A percentile compares a stretch with the other conserved stretches of the same genome.
phyloP scores from a whole-genome alignment of 1,140 invertebrate genomes.

The Caenorhabditis latens region DNA sequence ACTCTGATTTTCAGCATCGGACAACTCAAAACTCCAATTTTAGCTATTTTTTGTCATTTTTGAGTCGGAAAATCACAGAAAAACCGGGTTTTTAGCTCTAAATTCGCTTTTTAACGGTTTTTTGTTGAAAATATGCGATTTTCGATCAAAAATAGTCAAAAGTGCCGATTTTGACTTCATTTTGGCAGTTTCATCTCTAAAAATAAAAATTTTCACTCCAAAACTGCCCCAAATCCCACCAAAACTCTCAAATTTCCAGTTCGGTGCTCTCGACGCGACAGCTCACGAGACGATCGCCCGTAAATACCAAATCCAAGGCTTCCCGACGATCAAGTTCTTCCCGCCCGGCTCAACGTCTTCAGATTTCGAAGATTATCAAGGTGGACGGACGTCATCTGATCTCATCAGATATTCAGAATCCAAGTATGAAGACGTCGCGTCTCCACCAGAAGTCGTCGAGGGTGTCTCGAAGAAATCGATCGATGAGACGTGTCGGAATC shows the following conservation, averaged over 20 bases:
- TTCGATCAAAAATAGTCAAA: too few species aligned
- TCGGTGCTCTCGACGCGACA: constrained; percentile 90
- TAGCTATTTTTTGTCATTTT: too few species aligned
- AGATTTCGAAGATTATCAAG: constrained; percentile 23
- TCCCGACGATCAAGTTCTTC: constrained; percentile 97
- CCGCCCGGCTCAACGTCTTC: constrained; percentile 72
- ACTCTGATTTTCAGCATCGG: too few species aligned
- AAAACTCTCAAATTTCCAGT: constrained; percentile 32
- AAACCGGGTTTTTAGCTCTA: too few species aligned
- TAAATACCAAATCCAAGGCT: constrained; percentile 88
- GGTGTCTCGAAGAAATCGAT: background rate
- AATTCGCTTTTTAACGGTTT: too few species aligned
- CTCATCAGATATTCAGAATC: background rate
- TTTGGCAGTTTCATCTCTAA: too few species aligned
- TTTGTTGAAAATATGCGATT: too few species aligned
- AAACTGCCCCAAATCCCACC: background rate
- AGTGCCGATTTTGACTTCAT: too few species aligned
- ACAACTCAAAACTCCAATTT: too few species aligned
- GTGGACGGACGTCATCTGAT: background rate
- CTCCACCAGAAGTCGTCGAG: constrained; percentile 21
- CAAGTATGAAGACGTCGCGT: background rate
- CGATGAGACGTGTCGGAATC: background rate
- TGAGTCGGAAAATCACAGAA: too few species aligned
- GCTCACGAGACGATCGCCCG: constrained; percentile 87
- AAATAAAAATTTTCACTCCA: background rate